Conservation (phyloP, 2,797 vertebrate genomes). For the Girardinus metallicus region DNA sequence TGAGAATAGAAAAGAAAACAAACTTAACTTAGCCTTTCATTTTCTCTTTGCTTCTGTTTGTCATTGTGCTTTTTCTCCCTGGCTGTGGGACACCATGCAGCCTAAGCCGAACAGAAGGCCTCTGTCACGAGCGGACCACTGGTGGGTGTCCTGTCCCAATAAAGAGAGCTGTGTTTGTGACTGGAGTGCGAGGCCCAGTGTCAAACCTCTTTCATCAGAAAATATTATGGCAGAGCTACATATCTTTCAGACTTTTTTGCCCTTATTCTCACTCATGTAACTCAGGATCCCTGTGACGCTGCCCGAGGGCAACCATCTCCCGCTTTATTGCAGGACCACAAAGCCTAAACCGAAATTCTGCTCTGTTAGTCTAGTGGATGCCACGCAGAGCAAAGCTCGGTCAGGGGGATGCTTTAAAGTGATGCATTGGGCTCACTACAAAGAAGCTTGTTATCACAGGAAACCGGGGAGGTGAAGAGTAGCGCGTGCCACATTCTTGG, state of each 20-base stretch:
- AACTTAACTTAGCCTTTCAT: conserved; percentile 44
- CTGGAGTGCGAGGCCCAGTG: conserved; percentile 47
- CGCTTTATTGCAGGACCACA: conserved; percentile 39
- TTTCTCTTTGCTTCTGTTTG: conserved; percentile 15
- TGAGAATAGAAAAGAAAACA: conserved; percentile 48
- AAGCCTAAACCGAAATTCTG: conserved; percentile 43
- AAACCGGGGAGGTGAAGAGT: conserved; percentile 29
- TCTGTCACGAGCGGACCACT: conserved; percentile 60
- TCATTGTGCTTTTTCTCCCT: conserved; percentile 19
- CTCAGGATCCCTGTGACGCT: conserved; percentile 52
- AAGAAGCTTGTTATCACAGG: conserved; percentile 38
- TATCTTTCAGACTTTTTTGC: conserved; percentile 41
- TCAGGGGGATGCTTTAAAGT: conserved; percentile 14
- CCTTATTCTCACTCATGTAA: conserved; percentile 39
- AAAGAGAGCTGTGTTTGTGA: conserved; percentile 63
- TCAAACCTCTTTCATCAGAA: conserved; percentile 52
- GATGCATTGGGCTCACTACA: conserved; percentile 10
- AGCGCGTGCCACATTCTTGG: conserved; percentile 3
- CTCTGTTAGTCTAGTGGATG: conserved; percentile 29
- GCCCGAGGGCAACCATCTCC: conserved; percentile 51
- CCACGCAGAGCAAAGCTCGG: conserved; percentile 27
- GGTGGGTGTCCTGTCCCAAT: conserved; percentile 63
- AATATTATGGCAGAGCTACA: conserved; percentile 43
- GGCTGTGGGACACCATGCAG: conserved; percentile 59
- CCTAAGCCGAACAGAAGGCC: conserved; percentile 57